These are phyloP conservation scores for Bolborhynchus lineola DNA, from an alignment of 2,113 vertebrate species.

Conservation along the genomic window DNA sequence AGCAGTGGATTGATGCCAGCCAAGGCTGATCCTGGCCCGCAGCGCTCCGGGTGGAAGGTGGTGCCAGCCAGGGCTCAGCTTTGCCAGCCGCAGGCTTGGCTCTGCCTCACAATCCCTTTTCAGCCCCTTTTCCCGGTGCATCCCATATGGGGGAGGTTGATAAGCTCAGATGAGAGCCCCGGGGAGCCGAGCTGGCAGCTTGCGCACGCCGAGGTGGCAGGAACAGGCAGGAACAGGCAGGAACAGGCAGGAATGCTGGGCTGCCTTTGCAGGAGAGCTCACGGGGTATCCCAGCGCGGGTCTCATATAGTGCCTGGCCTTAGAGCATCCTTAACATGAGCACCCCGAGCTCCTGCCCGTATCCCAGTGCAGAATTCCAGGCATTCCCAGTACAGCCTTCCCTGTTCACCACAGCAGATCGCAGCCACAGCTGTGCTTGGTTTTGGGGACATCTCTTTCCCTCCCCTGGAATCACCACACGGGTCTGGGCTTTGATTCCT, in stretches of 20 bases:
- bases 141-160: background rate
- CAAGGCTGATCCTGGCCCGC: background rate
- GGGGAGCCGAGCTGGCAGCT: background rate
- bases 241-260: background rate
- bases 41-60: background rate
- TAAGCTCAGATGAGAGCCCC: background rate
- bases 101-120: background rate
- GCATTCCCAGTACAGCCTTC: background rate
- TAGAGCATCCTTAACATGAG: accelerated
- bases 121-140: background rate
- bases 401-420: background rate
- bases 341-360: accelerated
- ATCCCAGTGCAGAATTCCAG: background rate
- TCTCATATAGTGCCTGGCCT: background rate
- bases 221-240: background rate
- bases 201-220: accelerated
- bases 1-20: background rate
- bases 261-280: background rate
- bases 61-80: background rate
- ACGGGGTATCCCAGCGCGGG: too few species aligned
- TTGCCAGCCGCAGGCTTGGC: background rate
- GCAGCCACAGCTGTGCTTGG: background rate
- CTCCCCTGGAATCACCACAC: background rate
- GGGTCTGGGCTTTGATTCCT: background rate
- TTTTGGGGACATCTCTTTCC: background rate